Evolutionary conservation across 2,797 vertebrate genomes (phyloP), one percentile per base, ranked within the genome.

Genomic region (Acipenser oxyrinchus): DNA sequence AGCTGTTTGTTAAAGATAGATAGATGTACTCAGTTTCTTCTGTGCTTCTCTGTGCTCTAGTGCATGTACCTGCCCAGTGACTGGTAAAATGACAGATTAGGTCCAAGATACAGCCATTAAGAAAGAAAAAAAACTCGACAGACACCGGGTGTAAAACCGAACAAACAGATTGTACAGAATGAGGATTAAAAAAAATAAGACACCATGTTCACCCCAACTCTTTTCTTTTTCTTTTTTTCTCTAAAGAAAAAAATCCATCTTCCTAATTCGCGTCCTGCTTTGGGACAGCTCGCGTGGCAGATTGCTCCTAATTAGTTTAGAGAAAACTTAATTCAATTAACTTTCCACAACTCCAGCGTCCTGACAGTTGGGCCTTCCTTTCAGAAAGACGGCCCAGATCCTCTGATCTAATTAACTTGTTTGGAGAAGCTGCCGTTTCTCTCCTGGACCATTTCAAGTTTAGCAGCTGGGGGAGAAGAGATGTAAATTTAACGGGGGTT

Each of bases 231-330:
- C 64, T 65, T 51, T 58, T 82, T 81, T 79, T 86, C 68, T 81
- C 82, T 83, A 87, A 84, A 79, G 80, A 84, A 84, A 84, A 81
- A 87, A 87, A 89, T 89, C 85, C 84, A 88, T 90, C 87, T 77
- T 78, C 73, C 83, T 83, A 83, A 87, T 85, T 90, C 86, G 82
- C 86, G 84, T 87, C 87, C 85, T 88, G 90, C 86, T 88, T 86
- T 78, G 87, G 90, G 88, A 90, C 87, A 89, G 89, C 87, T 88
- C 92, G 91, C 88, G 90, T 93, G 92, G 92, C 93, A 93, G 92
- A 93, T 93, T 92, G 92, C 88, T 79, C 84, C 87, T 94, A 93
- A 95, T 95, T 93, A 93, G 93, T 95, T 95, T 94, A 94, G 88
- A 83, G 88, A 81, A 83, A 84, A 84, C 86, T 84, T 90, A 89